Percentiles rank a stretch among this genome's conserved stretches.
These are phyloP conservation scores for Sceloporus undulatus DNA, from an alignment of 2,113 vertebrate species.

Conservation along the genomic window DNA sequence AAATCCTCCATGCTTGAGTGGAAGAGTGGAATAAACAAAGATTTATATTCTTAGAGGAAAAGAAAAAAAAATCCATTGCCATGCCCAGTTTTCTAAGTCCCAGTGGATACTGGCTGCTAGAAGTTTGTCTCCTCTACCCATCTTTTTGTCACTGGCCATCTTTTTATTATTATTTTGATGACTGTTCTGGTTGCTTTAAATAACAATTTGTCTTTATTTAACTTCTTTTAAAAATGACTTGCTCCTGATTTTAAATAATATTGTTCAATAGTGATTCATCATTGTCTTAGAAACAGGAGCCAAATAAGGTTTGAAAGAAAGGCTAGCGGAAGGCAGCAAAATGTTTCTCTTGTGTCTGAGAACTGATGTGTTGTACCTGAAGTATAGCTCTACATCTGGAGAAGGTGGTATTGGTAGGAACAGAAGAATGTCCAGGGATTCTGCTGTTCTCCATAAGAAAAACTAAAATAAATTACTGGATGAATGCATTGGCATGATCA, in stretches of 20 bases:
- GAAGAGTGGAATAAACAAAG: too few species aligned
- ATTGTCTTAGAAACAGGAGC: slow-evolving; percentile 65
- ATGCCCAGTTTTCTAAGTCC: neutral
- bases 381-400: slow-evolving; percentile 53
- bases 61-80: too few species aligned
- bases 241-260: slow-evolving; percentile 54
- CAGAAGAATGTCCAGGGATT: neutral
- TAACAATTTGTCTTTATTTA: neutral
- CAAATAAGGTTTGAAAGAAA: slow-evolving; percentile 66
- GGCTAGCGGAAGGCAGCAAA: slow-evolving; percentile 71
- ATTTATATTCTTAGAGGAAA: too few species aligned
- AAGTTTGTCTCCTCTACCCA: slow-evolving; percentile 7
- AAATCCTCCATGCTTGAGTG: too few species aligned
- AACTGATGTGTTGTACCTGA: slow-evolving; percentile 23
- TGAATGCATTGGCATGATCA: neutral
- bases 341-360: slow-evolving; percentile 66
- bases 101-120: neutral
- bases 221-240: neutral
- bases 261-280: slow-evolving; percentile 52
- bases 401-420: slow-evolving; percentile 32
- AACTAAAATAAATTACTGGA: neutral
- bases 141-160: slow-evolving; percentile 16
- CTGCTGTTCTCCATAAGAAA: neutral
- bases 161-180: slow-evolving; percentile 33
- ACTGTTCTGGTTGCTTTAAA: neutral